These are phyloP conservation scores for Sphyrna mokarran DNA, from an alignment of 2,113 vertebrate genomes.

Conservation along the genomic window DNA sequence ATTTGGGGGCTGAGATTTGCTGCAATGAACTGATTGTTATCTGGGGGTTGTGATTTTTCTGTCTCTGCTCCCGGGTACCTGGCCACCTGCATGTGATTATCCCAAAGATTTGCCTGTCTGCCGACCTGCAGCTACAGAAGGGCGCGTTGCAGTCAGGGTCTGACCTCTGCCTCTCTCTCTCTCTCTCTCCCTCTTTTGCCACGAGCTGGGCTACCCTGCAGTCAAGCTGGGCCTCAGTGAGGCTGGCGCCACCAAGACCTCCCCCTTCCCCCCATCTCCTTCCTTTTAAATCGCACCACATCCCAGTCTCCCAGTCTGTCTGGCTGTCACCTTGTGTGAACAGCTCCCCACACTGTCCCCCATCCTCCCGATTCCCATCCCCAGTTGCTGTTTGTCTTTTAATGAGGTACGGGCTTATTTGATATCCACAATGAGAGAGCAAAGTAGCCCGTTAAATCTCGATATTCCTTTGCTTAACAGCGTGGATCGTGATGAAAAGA, in stretches of 20 bases:
- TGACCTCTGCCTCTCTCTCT: conserved; percentile 25
- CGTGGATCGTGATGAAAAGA: background rate
- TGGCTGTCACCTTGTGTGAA: background rate
- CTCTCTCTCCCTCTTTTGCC: background rate
- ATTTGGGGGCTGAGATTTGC: background rate
- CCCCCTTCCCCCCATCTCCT: too few relatives aligned
- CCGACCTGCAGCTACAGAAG: conserved; percentile 31
- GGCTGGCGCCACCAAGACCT: conserved; percentile 9
- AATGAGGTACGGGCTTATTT: background rate
- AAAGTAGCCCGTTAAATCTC: background rate
- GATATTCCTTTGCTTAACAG: background rate
- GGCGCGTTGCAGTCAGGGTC: conserved; percentile 39
- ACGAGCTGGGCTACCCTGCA: background rate
- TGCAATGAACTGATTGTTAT: conserved; percentile 7
- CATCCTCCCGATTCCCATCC: background rate
- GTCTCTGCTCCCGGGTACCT: conserved; percentile 21
- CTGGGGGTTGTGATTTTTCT: background rate
- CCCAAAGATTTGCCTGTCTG: background rate
- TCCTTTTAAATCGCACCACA: conserved; percentile 15
- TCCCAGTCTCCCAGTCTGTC: background rate
- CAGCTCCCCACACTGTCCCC: background rate
- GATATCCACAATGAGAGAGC: background rate
- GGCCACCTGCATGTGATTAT: conserved; percentile 38
- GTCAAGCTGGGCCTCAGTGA: conserved; percentile 25
- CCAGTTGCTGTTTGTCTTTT: background rate